Conservation (phyloP, 2,797 vertebrate genomes). For the Gallirallus australis region DNA sequence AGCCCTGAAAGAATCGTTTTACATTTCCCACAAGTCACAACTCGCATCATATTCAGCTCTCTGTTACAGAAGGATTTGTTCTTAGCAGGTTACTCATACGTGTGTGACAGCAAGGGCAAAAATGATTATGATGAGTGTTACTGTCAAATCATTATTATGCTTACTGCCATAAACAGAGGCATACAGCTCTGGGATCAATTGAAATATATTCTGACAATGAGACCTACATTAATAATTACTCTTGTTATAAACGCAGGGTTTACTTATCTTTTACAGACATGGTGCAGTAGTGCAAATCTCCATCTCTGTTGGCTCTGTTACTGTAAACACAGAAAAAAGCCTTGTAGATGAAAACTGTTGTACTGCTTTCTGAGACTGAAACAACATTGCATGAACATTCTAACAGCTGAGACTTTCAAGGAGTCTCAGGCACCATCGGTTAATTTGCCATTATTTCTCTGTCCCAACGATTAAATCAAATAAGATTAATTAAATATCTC, state of each 20-base stretch:
- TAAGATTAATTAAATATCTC: not conserved
- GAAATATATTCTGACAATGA: not conserved
- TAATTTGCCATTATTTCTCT: conserved; percentile 1
- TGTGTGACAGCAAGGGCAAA: conserved; percentile 24
- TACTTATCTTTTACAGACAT: not conserved
- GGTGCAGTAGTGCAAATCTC: not conserved
- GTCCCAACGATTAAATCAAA: not conserved
- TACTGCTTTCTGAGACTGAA: not conserved
- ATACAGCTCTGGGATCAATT: not conserved
- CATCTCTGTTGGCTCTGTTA: not conserved
- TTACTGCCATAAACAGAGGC: conserved; percentile 13
- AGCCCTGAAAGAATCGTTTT: conserved; percentile 36
- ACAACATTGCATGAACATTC: not conserved
- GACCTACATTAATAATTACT: conserved; percentile 19
- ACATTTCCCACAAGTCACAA: conserved; percentile 25
- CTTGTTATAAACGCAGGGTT: not conserved
- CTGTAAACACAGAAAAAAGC: not conserved
- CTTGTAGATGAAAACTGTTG: not conserved
- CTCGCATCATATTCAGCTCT: not conserved
- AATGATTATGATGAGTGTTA: conserved; percentile 2
- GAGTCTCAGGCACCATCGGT: not conserved
- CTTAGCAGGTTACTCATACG: not conserved
- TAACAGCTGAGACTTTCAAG: not conserved
- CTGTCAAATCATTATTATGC: conserved; percentile 23
- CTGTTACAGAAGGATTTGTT: conserved; percentile 14